phyloP scores from a whole-genome alignment of 2,888 invertebrate species.

The Eupithecia centaureata region DNA sequence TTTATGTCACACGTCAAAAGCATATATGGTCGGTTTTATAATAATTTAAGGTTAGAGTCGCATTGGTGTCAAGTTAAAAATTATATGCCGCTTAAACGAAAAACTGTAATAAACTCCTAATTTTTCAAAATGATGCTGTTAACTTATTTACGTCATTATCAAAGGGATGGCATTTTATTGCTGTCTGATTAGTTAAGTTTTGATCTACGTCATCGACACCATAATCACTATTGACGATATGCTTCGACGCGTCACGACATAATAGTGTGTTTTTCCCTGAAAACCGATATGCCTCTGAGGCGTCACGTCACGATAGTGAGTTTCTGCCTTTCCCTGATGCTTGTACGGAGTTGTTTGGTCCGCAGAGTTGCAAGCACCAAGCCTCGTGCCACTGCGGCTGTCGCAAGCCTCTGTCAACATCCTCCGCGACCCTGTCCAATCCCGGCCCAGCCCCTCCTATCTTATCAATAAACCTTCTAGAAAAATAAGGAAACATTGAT shows the following conservation, averaged over 20 bases:
- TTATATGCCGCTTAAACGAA: too few species aligned
- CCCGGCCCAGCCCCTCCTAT: constrained; percentile 52
- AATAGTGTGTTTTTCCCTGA: not conserved
- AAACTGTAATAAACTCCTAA: too few species aligned
- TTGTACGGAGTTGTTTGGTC: constrained; percentile 13
- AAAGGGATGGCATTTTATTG: too few species aligned
- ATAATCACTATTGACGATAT: not conserved
- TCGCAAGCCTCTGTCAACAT: constrained; percentile 72
- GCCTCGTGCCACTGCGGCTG: constrained; percentile 63
- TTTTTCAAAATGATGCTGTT: too few species aligned
- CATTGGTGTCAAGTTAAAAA: too few species aligned
- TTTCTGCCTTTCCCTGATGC: not conserved
- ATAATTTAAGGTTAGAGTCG: not conserved
- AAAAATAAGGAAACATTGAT: constrained; percentile 52
- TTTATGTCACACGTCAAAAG: too few species aligned
- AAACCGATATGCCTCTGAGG: not conserved
- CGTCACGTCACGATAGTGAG: not conserved
- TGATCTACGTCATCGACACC: too few species aligned
- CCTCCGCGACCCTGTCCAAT: constrained; percentile 53
- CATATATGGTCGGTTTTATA: not conserved
- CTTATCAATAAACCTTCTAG: constrained; percentile 58
- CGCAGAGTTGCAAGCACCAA: constrained; percentile 55
- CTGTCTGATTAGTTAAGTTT: too few species aligned
- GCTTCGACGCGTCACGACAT: not conserved
- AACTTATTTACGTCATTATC: too few species aligned